phyloP scores from a whole-genome alignment of 2,888 invertebrate genomes.

The Odontothrips loti region DNA sequence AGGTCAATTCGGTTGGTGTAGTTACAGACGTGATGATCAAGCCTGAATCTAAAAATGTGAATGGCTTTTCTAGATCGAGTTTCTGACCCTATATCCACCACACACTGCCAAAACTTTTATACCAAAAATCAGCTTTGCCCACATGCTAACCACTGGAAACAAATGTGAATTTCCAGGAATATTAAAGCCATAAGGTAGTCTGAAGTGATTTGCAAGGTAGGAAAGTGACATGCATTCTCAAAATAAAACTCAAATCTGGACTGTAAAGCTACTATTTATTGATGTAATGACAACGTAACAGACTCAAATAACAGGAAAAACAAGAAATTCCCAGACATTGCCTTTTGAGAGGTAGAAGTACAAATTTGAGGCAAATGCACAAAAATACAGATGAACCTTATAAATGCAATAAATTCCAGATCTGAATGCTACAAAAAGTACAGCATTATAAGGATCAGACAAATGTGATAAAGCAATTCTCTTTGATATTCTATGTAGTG shows the following conservation, averaged over 20 bases:
- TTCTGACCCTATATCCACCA: too few species aligned
- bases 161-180: too few species aligned
- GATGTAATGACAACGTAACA: not conserved
- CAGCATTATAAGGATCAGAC: not conserved
- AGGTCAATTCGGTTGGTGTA: not conserved
- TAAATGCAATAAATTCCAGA: not conserved
- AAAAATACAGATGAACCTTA: not conserved
- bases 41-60: not conserved
- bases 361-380: not conserved
- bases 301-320: too few species aligned
- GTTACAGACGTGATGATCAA: not conserved
- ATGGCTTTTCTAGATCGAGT: too few species aligned
- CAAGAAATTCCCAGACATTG: too few species aligned
- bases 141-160: too few species aligned
- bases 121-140: too few species aligned
- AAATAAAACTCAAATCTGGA: conserved; percentile 11
- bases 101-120: too few species aligned
- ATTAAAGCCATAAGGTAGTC: too few species aligned
- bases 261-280: conserved; percentile 9
- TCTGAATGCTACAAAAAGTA: not conserved
- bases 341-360: not conserved
- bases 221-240: not conserved
- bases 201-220: too few species aligned
- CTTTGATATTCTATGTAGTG: too few species aligned
- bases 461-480: not conserved